Evolutionary conservation across 2,797 vertebrate genomes (phyloP).

Genomic region (Chanos chanos): DNA sequence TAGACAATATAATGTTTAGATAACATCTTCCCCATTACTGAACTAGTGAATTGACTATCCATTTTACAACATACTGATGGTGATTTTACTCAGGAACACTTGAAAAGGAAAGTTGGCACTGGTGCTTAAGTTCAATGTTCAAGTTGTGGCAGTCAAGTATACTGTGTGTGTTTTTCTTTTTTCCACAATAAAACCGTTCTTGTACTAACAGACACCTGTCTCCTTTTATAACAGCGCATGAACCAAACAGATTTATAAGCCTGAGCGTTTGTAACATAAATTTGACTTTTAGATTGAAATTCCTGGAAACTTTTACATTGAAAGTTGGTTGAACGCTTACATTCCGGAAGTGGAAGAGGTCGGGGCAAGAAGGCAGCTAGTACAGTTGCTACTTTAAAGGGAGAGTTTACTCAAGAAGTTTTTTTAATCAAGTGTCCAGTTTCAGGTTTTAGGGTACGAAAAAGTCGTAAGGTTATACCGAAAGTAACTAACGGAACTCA

Average conservation of each 20-base stretch:
- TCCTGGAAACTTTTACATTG: conserved; percentile 49
- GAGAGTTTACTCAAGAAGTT: too few relatives aligned
- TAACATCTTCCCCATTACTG: neutral
- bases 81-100: conserved; percentile 74
- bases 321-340: conserved; percentile 13
- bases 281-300: conserved; percentile 23
- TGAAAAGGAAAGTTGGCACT: conserved; percentile 47
- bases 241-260: too few relatives aligned
- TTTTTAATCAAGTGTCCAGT: too few relatives aligned
- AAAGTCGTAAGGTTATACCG: too few relatives aligned
- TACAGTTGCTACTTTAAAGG: too few relatives aligned
- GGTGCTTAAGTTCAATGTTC: conserved; percentile 33
- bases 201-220: conserved; percentile 19
- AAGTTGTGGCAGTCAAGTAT: conserved; percentile 7
- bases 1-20: neutral
- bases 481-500: too few relatives aligned
- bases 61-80: conserved; percentile 57
- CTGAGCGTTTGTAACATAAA: neutral
- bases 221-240: too few relatives aligned
- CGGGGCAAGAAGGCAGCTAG: conserved; percentile 3
- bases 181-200: conserved; percentile 31
- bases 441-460: too few relatives aligned
- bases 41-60: neutral
- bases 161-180: conserved; percentile 8
- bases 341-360: conserved; percentile 56